Evolutionary conservation across 2,113 vertebrate genomes (phyloP).

Genomic region (Sorex araneus): DNA sequence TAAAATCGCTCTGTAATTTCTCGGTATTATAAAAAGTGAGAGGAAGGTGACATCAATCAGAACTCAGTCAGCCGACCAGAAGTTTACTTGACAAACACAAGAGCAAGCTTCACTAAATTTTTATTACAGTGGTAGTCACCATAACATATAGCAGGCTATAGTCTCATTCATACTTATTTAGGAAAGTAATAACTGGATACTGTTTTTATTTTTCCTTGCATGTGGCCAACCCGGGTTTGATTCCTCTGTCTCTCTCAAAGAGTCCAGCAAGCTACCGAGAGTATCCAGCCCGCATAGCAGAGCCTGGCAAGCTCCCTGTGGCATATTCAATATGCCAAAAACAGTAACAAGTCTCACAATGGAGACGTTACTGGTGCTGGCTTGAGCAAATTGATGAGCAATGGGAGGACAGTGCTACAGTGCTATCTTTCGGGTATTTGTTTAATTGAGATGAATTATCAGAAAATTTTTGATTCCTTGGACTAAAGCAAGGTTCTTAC

Average conservation of each 20-base stretch:
- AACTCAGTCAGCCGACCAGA: slow-evolving; percentile 63
- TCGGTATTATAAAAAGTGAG: slow-evolving; percentile 75
- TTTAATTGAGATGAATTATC: neutral
- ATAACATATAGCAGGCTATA: slow-evolving; percentile 57
- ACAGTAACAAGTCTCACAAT: too few relatives aligned
- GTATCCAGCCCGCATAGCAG: too few relatives aligned
- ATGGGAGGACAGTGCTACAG: too few relatives aligned
- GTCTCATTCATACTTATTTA: neutral
- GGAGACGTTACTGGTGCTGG: too few relatives aligned
- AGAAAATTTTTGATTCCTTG: neutral
- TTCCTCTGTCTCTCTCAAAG: too few relatives aligned
- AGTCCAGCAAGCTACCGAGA: too few relatives aligned
- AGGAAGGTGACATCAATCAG: slow-evolving; percentile 64
- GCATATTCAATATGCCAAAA: too few relatives aligned
- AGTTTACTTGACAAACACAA: slow-evolving; percentile 60
- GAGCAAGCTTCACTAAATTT: slow-evolving; percentile 60
- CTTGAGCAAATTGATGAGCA: too few relatives aligned
- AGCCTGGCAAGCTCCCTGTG: too few relatives aligned
- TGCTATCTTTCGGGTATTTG: neutral
- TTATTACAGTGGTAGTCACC: slow-evolving; percentile 61
- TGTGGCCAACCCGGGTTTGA: too few relatives aligned
- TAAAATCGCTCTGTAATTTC: slow-evolving; percentile 76
- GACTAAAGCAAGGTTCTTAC: neutral
- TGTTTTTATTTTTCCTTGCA: neutral
- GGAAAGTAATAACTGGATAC: slow-evolving; percentile 7